Base-by-base conservation (phyloP, 1,140 invertebrate species). In the Cotesia typhae region DNA sequence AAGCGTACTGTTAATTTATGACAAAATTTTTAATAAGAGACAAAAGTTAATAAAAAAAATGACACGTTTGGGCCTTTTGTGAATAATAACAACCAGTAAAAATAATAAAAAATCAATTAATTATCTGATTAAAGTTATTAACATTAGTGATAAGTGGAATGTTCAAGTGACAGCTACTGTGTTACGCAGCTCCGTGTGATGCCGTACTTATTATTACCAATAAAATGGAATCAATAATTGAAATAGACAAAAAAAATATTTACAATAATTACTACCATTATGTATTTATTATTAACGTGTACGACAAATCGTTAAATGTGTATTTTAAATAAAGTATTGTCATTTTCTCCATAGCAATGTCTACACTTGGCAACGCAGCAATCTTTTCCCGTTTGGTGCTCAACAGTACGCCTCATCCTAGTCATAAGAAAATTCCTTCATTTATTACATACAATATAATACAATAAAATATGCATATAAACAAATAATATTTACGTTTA, bases 101-200 rank as follows among this genome's bases (percentile, higher is more conserved):
- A 57, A 10, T 4, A 28, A n/a, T 67, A 57, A 63, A 72, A 72
- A 69, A 60, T 78, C 80, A 81, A 76, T 83, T 82, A 69, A 76
- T 81, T 74, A 81, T 70, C 75, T 69, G 14, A 41, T 75, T 80
- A 47, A n/a, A 35, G 47, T 73, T 71, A 76, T 80, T 76, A 65
- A 60, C 61, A 79, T 84, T 80, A 86, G 84, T 85, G 80, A 79
- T 78, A 84, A 82, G 81, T 86, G 85, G 85, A 87, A 87, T 86
- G 84, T 80, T 79, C 82, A 77, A 85, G 80, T 81, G 79, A 77
- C 75, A 81, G 85, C 85, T 86, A 87, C 85, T 81, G 85, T 85
- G 81, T 87, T 87, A 86, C 85, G 85, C 85, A 80, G 84, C 84
- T 86, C 85, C 78, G 81, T 81, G 81, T 82, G 82, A 85, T 87